phyloP scores from a whole-genome alignment of 2,888 invertebrate genomes.

The Pristionchus exspectatus region DNA sequence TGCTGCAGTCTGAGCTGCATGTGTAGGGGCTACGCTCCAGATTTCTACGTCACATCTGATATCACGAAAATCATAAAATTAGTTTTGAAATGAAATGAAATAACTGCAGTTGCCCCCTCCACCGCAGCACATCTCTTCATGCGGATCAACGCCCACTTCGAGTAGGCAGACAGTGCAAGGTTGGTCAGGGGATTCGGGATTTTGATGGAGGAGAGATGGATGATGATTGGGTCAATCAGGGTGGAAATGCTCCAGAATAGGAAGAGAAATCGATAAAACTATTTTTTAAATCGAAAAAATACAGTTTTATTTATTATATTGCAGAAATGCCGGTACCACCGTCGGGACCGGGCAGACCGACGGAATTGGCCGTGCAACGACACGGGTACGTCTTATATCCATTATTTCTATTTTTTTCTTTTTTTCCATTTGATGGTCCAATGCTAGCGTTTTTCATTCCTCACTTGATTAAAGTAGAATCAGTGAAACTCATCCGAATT shows the following conservation, averaged over 20 bases:
- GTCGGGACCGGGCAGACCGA: conserved; percentile 25
- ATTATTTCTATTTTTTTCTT: background rate
- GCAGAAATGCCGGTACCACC: conserved; percentile 40
- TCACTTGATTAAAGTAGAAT: background rate
- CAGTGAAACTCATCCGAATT: background rate
- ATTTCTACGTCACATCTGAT: background rate
- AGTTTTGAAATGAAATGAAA: background rate
- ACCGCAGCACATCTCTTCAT: background rate
- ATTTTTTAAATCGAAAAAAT: background rate
- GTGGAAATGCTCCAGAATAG: background rate
- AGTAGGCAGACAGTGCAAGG: conserved; percentile 13
- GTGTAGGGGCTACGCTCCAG: background rate
- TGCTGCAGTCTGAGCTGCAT: background rate
- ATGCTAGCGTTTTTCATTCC: background rate
- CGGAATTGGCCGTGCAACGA: conserved; percentile 3
- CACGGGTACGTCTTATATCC: background rate
- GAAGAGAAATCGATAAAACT: too few species aligned
- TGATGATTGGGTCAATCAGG: background rate
- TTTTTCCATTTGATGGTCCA: background rate
- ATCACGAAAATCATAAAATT: background rate
- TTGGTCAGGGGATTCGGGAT: background rate
- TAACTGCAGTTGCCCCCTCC: background rate
- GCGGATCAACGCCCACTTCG: background rate
- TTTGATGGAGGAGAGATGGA: background rate
- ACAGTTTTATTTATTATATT: background rate